Evolutionary conservation across 92 coral and sea anemone species (phyloP).

Genomic region (Umimayanthus chanpuru): DNA sequence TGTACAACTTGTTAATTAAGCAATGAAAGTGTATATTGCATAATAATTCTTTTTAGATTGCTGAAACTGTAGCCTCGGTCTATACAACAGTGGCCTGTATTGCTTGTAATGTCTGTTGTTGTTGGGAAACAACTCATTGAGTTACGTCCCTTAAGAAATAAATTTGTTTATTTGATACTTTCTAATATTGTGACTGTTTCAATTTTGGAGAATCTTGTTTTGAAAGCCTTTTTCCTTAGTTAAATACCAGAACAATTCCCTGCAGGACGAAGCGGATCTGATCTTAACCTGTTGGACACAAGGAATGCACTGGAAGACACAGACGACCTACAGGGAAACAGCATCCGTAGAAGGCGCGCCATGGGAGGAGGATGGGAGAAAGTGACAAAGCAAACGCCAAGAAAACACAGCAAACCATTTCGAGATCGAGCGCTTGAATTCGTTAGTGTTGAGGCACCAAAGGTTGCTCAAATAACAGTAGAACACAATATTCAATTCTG

Average conservation of each 20-base stretch:
- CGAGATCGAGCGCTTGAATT: not conserved
- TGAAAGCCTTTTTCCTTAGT: no score
- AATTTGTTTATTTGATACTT: no score
- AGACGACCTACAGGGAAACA: not conserved
- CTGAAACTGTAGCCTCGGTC: no score
- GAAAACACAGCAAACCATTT: not conserved
- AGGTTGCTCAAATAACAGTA: not conserved
- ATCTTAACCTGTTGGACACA: not conserved
- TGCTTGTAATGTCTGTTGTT: no score
- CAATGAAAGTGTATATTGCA: no score
- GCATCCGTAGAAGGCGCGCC: not conserved
- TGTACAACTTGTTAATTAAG: no score
- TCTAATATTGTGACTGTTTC: no score
- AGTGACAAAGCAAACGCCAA: not conserved
- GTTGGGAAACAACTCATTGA: no score
- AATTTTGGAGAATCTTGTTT: no score
- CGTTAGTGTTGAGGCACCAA: not conserved
- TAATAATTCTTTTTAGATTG: no score
- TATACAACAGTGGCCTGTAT: no score
- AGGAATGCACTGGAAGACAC: not conserved
- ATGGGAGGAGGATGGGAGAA: not conserved
- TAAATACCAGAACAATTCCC: not conserved
- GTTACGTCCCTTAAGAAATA: no score
- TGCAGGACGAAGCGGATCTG: not conserved
- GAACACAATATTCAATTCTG: not conserved